Evolutionary conservation across 2,888 invertebrate genomes (phyloP), one percentile per base, ranked within the genome.

Genomic region (Julus scanicus): DNA sequence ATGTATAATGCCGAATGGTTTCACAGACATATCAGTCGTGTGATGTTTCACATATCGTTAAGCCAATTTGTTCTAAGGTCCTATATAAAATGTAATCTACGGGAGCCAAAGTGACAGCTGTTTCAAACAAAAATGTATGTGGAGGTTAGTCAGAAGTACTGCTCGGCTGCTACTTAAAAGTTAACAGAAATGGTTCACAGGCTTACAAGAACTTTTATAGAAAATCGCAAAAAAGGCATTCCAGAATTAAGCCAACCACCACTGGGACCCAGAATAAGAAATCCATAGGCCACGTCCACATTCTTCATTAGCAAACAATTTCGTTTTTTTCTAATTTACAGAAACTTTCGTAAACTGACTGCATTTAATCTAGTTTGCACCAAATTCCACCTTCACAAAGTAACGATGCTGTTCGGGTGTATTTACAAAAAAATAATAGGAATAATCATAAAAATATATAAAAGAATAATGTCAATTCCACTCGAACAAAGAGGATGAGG

Each of bases 361-460:
- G 39, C 86, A 86, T 37, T 86, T 84, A 84, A 84, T 84, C 84
- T 84, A 84, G 84, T 84, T 84, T 44, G 29, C 29, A 86, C 86
- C 86, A 86, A 86, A 86, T 86, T 86, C 86, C 86, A 86, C 86
- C 86, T 86, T 86, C 86, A 86, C 86, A 20, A 44, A 48, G 86
- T 49, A 49, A 37, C 86, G 86, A 86, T 86, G 86, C 86, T 49
- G 48, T 48, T 84, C 17, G 44, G 84, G 63, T 63, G n/a, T 63
- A 11, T 84, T 39, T n/a, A 39, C 29, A 83, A 83, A 13, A 39
- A 63, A 63, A 17, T 84, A 37, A 85, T 80, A 80, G n/a, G 8
- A 84, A 44, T 39, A 37, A 17, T n/a, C 17, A 63, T n/a, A 63
- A 17, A 63, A 63, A n/a, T 63, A 63, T 2, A 63, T n/a, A 63